Conservation (phyloP, 1,140 invertebrate species). For the Drosophila kikkawai region DNA sequence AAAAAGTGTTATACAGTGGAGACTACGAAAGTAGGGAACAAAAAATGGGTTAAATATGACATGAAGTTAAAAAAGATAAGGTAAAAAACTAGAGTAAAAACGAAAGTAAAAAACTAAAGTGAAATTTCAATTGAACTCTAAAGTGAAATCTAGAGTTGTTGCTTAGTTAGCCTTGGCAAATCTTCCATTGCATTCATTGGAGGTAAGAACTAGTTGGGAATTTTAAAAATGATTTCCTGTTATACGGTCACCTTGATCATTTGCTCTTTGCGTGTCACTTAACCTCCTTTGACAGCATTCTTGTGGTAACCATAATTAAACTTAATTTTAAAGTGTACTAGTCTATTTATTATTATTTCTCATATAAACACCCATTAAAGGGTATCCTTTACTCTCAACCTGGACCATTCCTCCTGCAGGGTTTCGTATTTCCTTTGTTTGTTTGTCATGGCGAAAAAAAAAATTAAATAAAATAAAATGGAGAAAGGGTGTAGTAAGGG, state of each 20-base stretch:
- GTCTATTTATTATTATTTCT: background rate
- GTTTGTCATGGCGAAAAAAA: conserved; percentile 13
- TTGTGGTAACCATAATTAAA: background rate
- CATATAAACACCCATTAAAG: background rate
- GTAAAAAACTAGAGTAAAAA: background rate
- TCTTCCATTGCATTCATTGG: background rate
- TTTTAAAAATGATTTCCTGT: background rate
- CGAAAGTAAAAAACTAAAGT: too few species aligned
- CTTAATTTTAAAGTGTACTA: background rate
- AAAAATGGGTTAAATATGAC: too few species aligned
- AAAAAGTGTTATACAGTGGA: conserved; percentile 25
- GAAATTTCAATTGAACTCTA: too few species aligned
- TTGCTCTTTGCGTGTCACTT: background rate
- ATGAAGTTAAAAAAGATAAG: background rate
- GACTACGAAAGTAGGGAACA: background rate
- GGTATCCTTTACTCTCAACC: background rate
- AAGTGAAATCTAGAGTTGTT: too few species aligned
- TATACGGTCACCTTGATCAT: background rate
- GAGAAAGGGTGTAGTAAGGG: background rate
- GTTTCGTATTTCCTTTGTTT: conserved; percentile 17
- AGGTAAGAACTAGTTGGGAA: background rate
- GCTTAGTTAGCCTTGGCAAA: background rate
- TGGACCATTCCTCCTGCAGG: background rate
- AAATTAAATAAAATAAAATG: background rate
- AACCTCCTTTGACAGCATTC: background rate